These are phyloP conservation scores for Thecophora atra DNA, from an alignment of 2,888 invertebrate species.

Conservation along the genomic window DNA sequence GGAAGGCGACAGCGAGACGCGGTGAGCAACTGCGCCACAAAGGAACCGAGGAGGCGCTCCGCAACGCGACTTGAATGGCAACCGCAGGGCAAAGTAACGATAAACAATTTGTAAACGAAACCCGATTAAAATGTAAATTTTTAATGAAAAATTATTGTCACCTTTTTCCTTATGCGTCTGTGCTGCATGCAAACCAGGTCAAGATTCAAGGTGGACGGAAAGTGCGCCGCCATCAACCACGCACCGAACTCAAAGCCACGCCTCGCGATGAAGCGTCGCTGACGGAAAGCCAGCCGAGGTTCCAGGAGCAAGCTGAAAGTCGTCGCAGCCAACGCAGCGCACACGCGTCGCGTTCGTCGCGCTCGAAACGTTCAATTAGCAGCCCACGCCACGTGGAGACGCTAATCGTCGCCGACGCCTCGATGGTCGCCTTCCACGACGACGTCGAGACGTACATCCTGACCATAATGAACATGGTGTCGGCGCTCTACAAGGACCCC, in stretches of 20 bases:
- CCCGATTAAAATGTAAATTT: slow-evolving; percentile 49
- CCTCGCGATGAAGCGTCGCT: slow-evolving; percentile 38
- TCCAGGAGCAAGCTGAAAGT: slow-evolving; percentile 39
- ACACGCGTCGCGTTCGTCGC: slow-evolving; percentile 44
- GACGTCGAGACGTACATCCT: slow-evolving; percentile 86
- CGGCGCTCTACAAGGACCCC: slow-evolving; percentile 84
- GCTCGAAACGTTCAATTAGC: slow-evolving; percentile 75
- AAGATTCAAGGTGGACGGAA: slow-evolving; percentile 66
- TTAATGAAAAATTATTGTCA: slow-evolving; percentile 47
- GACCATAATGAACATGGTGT: slow-evolving; percentile 94
- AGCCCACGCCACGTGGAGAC: slow-evolving; percentile 84
- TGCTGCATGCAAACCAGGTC: slow-evolving; percentile 51
- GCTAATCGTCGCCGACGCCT: slow-evolving; percentile 85
- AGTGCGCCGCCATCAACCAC: slow-evolving; percentile 71
- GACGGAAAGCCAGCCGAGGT: slow-evolving; percentile 21
- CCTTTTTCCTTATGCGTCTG: slow-evolving; percentile 21
- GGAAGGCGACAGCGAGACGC: slow-evolving; percentile 53
- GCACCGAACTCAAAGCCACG: slow-evolving; percentile 69
- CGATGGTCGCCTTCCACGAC: slow-evolving; percentile 88
- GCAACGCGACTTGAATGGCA: slow-evolving; percentile 73
- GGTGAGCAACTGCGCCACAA: slow-evolving; percentile 69
- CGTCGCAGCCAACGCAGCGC: slow-evolving; percentile 45
- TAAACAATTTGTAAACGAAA: slow-evolving; percentile 47
- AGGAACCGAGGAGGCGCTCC: slow-evolving; percentile 68
- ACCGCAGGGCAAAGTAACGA: slow-evolving; percentile 65